Percentiles rank a stretch among this genome's conserved stretches.
phyloP scores from a whole-genome alignment of 2,888 invertebrate species.

The Pristionchus entomophagus region DNA sequence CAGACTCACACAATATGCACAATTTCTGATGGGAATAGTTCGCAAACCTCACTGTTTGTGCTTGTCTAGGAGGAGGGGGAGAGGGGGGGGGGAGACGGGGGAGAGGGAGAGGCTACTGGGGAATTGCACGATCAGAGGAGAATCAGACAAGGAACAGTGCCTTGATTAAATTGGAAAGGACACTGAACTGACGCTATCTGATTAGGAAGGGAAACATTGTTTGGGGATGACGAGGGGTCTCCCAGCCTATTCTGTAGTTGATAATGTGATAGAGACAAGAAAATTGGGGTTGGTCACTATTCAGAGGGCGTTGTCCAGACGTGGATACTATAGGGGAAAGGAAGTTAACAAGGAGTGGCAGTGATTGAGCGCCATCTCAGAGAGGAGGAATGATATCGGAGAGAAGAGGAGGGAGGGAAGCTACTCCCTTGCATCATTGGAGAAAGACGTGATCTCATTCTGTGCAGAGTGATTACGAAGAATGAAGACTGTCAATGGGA shows the following conservation, averaged over 20 bases:
- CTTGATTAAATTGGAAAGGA: not conserved
- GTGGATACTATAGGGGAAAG: not conserved
- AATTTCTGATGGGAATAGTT: not conserved
- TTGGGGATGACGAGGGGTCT: not conserved
- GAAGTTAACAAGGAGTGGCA: too few relatives aligned
- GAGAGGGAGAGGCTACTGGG: not conserved
- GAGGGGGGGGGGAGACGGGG: too few relatives aligned
- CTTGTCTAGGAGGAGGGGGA: not conserved
- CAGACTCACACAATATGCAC: not conserved
- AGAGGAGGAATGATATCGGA: too few relatives aligned
- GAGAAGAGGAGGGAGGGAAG: too few relatives aligned
- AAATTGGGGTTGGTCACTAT: not conserved
- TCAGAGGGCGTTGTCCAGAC: not conserved
- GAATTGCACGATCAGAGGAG: not conserved
- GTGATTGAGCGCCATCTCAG: too few relatives aligned
- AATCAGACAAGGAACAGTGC: not conserved
- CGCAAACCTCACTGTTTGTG: not conserved
- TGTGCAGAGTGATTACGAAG: not conserved
- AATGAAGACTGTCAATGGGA: not conserved
- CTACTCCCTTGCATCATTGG: not conserved
- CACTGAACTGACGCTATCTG: too few relatives aligned
- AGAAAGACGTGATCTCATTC: constrained; percentile 12
- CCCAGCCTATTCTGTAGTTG: not conserved
- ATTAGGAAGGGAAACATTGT: not conserved
- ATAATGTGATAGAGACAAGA: too few relatives aligned